Evolutionary conservation across 2,888 invertebrate species (phyloP).

Genomic region (Uloborus plumipes): DNA sequence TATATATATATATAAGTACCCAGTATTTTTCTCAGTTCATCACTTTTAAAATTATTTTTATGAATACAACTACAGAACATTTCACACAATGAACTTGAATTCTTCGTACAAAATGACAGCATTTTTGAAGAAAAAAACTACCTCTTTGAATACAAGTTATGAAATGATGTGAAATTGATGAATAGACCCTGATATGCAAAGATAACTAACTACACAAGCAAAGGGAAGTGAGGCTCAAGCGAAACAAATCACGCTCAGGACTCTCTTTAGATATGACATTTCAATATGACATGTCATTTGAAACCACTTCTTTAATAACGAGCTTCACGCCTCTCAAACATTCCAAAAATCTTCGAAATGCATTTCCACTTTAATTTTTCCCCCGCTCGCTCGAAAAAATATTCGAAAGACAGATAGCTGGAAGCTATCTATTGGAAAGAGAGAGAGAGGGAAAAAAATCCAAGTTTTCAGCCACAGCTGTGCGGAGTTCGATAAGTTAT

Average conservation of each 20-base stretch:
- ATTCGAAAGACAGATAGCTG: slow-evolving; percentile 44
- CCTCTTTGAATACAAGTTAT: too few relatives aligned
- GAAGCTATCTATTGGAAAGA: slow-evolving; percentile 29
- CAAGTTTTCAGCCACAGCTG: slow-evolving; percentile 58
- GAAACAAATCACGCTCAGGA: not conserved
- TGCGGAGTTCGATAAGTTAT: slow-evolving; percentile 56
- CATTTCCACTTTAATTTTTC: slow-evolving; percentile 5
- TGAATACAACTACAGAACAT: too few relatives aligned
- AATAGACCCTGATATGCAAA: too few relatives aligned
- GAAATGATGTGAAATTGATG: too few relatives aligned
- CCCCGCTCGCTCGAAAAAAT: slow-evolving; percentile 7
- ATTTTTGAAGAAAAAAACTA: too few relatives aligned
- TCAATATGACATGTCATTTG: slow-evolving; percentile 32
- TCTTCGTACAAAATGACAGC: too few relatives aligned
- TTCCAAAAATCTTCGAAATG: slow-evolving; percentile 13
- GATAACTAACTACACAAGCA: too few relatives aligned
- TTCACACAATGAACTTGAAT: too few relatives aligned
- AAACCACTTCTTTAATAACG: slow-evolving; percentile 39
- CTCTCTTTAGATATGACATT: slow-evolving; percentile 23
- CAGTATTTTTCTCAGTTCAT: too few relatives aligned
- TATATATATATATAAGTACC: too few relatives aligned
- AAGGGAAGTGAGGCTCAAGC: too few relatives aligned
- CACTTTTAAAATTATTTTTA: too few relatives aligned
- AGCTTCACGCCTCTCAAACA: slow-evolving; percentile 14
- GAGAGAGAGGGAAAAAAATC: not conserved